Percentiles rank a stretch among this genome's conserved stretches.
These are phyloP conservation scores for Gymnosoma rotundatum DNA, from an alignment of 2,888 invertebrate species.

Conservation along the genomic window DNA sequence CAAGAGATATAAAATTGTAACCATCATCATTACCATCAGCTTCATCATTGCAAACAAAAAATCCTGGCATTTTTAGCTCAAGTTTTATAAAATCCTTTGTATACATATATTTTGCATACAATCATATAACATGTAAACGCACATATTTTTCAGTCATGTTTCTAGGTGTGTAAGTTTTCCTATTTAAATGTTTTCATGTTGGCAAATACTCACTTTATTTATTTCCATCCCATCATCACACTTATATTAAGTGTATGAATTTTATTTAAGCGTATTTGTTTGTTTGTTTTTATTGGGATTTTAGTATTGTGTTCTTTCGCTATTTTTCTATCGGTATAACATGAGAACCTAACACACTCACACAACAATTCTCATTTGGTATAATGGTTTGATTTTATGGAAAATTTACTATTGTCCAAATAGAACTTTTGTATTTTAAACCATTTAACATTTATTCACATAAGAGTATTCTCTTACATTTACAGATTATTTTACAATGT, in stretches of 20 bases:
- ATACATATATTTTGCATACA: neutral
- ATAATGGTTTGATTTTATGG: conserved; percentile 51
- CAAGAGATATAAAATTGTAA: conserved; percentile 51
- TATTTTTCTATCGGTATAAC: neutral
- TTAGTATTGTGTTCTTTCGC: conserved; percentile 20
- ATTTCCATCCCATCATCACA: conserved; percentile 42
- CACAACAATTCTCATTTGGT: conserved; percentile 24
- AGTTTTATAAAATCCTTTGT: conserved; percentile 5
- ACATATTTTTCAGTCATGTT: conserved; percentile 1
- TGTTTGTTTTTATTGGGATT: conserved; percentile 54
- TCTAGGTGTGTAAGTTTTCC: conserved; percentile 4
- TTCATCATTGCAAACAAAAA: conserved; percentile 46
- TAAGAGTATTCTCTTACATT: conserved; percentile 17
- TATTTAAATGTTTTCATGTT: conserved; percentile 51
- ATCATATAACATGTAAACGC: neutral
- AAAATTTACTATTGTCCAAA: conserved; percentile 65
- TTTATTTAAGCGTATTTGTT: conserved; percentile 62
- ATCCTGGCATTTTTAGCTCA: conserved; percentile 57
- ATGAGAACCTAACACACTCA: conserved; percentile 31
- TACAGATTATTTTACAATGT: conserved; percentile 28
- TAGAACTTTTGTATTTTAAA: conserved; percentile 64
- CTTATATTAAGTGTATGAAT: conserved; percentile 48
- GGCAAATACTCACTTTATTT: conserved; percentile 64
- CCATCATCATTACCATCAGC: conserved; percentile 34
- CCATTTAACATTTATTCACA: conserved; percentile 64